phyloP scores from a whole-genome alignment of 2,113 vertebrate species.

The Otolemur garnettii region DNA sequence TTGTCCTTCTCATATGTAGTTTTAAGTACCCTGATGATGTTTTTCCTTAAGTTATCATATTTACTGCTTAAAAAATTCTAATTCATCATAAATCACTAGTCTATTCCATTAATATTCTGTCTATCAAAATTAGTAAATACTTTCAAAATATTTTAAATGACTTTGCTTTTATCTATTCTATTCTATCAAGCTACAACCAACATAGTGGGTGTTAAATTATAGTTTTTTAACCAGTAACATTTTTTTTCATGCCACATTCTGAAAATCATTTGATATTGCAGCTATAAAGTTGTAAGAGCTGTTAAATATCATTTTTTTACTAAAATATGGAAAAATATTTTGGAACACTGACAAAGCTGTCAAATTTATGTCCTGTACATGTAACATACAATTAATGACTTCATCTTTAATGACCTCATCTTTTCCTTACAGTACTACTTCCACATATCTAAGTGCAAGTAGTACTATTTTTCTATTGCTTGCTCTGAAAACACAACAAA shows the following conservation, averaged over 20 bases:
- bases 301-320: constrained; percentile 2
- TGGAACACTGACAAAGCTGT: background rate
- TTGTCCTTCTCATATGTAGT: background rate
- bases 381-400: background rate
- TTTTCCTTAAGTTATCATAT: background rate
- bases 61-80: background rate
- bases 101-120: background rate
- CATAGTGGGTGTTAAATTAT: background rate
- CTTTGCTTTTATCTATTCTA: constrained; percentile 10
- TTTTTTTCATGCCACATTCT: constrained; percentile 13
- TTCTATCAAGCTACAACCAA: background rate
- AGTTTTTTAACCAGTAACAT: background rate
- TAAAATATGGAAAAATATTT: background rate
- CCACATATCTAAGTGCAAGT: background rate
- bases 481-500: constrained; percentile 58
- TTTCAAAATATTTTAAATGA: constrained; percentile 13
- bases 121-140: constrained; percentile 29
- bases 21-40: background rate
- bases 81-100: background rate
- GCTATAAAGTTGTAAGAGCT: background rate
- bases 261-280: background rate
- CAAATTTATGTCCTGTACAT: background rate
- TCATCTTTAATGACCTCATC: background rate
- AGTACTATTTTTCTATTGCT: constrained; percentile 60
- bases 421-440: background rate